phyloP scores from a whole-genome alignment of 1,140 invertebrate species.

The Meloidogyne chitwoodi region DNA sequence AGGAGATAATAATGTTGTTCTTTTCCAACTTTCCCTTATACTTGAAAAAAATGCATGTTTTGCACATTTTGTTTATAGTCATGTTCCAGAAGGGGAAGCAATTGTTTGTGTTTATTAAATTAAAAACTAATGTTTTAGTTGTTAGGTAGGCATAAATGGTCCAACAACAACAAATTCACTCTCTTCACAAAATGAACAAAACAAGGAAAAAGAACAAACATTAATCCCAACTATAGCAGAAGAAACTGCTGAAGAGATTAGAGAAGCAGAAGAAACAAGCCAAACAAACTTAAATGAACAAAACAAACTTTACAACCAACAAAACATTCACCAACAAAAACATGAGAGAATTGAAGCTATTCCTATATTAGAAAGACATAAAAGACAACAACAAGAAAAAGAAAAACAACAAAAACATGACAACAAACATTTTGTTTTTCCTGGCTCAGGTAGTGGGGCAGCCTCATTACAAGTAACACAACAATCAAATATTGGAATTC shows the following conservation, averaged over 20 bases:
- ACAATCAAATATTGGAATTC: constrained; percentile 51
- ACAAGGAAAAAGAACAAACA: neutral
- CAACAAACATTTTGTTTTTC: constrained; percentile 31
- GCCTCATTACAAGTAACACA: constrained; percentile 28
- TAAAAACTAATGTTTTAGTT: neutral
- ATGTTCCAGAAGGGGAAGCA: constrained; percentile 4
- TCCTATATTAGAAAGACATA: neutral
- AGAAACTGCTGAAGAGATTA: neutral
- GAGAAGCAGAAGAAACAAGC: neutral
- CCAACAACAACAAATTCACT: neutral
- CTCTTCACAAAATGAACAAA: neutral
- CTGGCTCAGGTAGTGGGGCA: constrained; percentile 39
- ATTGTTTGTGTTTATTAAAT: constrained; percentile 1
- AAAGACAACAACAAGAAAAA: neutral
- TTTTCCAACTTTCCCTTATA: constrained; percentile 48
- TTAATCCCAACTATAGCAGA: neutral
- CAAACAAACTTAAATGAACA: neutral
- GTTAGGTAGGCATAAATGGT: neutral
- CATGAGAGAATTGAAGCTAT: neutral
- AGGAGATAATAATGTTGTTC: constrained; percentile 29
- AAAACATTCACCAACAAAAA: neutral
- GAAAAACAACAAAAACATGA: constrained; percentile 1
- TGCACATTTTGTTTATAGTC: constrained; percentile 49
- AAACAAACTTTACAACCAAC: neutral
- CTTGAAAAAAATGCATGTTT: constrained; percentile 45